phyloP scores from a whole-genome alignment of 2,888 invertebrate species.

The Drosophila sordidapex region DNA sequence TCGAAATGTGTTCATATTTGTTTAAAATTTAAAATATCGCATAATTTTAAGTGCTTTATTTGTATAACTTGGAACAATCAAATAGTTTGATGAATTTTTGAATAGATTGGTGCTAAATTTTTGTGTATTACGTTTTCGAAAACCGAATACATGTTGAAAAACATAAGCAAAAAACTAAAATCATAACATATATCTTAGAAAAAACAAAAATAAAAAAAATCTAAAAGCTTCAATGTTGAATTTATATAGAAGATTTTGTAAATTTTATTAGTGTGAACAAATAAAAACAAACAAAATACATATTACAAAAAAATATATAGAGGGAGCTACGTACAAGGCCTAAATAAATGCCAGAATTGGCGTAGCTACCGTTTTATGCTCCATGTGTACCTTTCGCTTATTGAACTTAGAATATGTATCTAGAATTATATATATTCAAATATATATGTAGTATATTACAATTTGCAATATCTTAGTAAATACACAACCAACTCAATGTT shows the following conservation, averaged over 20 bases:
- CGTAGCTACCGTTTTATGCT: constrained; percentile 73
- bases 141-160: constrained; percentile 49
- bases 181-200: constrained; percentile 32
- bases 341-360: constrained; percentile 26
- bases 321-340: constrained; percentile 39
- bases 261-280: constrained; percentile 69
- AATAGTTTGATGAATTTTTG: constrained; percentile 82
- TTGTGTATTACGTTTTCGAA: constrained; percentile 70
- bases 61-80: constrained; percentile 82
- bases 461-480: constrained; percentile 62
- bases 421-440: constrained; percentile 39
- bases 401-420: constrained; percentile 68
- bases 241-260: constrained; percentile 79
- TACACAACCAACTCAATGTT: constrained; percentile 46
- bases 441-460: not conserved
- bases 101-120: constrained; percentile 83
- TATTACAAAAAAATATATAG: constrained; percentile 31
- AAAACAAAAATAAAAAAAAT: constrained; percentile 44
- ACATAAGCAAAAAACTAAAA: constrained; percentile 40
- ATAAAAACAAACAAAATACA: constrained; percentile 33
- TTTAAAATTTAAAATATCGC: constrained; percentile 45
- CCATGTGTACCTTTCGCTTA: constrained; percentile 82
- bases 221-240: constrained; percentile 74
- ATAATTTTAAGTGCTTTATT: constrained; percentile 76
- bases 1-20: constrained; percentile 71